phyloP scores from a whole-genome alignment of 2,888 invertebrate genomes.

The Tillus elongatus region DNA sequence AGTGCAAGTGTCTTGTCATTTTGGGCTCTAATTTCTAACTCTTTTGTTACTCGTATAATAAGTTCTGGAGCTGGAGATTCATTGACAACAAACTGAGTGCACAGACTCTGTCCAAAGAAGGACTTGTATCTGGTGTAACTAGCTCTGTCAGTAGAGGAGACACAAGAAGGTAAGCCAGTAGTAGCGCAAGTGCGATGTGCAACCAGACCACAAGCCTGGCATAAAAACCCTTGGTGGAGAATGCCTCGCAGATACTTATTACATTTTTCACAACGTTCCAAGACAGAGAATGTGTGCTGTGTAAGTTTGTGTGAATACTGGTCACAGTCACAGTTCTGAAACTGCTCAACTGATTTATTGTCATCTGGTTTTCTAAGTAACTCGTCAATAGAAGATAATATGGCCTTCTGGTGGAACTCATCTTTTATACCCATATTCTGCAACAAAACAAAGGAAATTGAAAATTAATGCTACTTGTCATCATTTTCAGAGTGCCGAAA shows the following conservation, averaged over 20 bases:
- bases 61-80: constrained; percentile 49
- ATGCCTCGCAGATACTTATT: constrained; percentile 61
- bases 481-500: too few species aligned
- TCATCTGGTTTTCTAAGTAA: constrained; percentile 41
- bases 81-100: constrained; percentile 51
- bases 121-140: constrained; percentile 29
- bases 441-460: constrained; percentile 29
- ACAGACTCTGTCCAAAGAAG: constrained; percentile 56
- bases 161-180: constrained; percentile 52
- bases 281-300: constrained; percentile 57
- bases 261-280: constrained; percentile 65
- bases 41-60: constrained; percentile 48
- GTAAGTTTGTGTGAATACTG: constrained; percentile 42
- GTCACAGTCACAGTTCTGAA: constrained; percentile 20
- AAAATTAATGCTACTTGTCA: constrained; percentile 3
- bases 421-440: constrained; percentile 69
- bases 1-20: constrained; percentile 48
- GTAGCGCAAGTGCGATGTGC: constrained; percentile 62
- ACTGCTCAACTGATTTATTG: constrained; percentile 24
- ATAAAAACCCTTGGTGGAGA: constrained; percentile 61
- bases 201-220: constrained; percentile 63
- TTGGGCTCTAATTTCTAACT: constrained; percentile 51
- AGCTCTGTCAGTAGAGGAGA: background rate
- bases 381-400: constrained; percentile 59
- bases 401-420: constrained; percentile 61